A percentile compares a stretch with the other conserved stretches of the same genome.
phyloP scores from a whole-genome alignment of 2,797 vertebrate species.

The Periparus ater region DNA sequence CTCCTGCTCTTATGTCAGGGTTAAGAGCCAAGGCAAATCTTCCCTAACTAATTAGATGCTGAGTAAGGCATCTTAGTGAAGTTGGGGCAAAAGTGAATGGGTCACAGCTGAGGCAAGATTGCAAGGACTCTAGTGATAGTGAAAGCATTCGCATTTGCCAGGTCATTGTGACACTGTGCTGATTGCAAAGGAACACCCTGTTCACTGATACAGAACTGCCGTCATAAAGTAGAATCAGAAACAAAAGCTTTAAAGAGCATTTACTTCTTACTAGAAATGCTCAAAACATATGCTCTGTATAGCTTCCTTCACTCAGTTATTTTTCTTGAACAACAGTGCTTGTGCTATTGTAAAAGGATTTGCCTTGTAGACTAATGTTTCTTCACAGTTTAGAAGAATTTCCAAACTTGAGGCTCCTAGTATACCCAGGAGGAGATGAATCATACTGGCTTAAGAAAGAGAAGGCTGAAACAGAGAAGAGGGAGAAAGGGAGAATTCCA shows the following conservation, averaged over 20 bases:
- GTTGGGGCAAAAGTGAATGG: slow-evolving; percentile 80
- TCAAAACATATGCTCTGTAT: neutral
- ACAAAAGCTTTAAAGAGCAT: slow-evolving; percentile 61
- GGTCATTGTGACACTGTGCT: slow-evolving; percentile 82
- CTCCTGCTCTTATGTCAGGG: slow-evolving; percentile 82
- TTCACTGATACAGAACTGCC: slow-evolving; percentile 78
- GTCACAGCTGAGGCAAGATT: slow-evolving; percentile 76
- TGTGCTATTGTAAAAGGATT: slow-evolving; percentile 23
- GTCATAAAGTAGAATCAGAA: slow-evolving; percentile 73
- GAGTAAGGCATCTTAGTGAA: slow-evolving; percentile 80
- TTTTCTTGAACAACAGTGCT: neutral
- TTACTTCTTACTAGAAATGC: slow-evolving; percentile 21
- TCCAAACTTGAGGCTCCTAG: slow-evolving; percentile 54
- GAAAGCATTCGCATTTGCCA: slow-evolving; percentile 76
- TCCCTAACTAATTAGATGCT: slow-evolving; percentile 83
- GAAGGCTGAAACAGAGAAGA: neutral
- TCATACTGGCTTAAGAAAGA: slow-evolving; percentile 39
- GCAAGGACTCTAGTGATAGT: slow-evolving; percentile 76
- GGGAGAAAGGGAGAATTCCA: slow-evolving; percentile 9
- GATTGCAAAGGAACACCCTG: slow-evolving; percentile 79
- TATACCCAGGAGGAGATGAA: slow-evolving; percentile 47
- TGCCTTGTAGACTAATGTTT: slow-evolving; percentile 39
- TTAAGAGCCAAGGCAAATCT: slow-evolving; percentile 74
- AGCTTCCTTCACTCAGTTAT: neutral
- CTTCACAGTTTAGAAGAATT: slow-evolving; percentile 49